Conservation (phyloP, 2,113 vertebrate species). For the Candoia aspera region DNA sequence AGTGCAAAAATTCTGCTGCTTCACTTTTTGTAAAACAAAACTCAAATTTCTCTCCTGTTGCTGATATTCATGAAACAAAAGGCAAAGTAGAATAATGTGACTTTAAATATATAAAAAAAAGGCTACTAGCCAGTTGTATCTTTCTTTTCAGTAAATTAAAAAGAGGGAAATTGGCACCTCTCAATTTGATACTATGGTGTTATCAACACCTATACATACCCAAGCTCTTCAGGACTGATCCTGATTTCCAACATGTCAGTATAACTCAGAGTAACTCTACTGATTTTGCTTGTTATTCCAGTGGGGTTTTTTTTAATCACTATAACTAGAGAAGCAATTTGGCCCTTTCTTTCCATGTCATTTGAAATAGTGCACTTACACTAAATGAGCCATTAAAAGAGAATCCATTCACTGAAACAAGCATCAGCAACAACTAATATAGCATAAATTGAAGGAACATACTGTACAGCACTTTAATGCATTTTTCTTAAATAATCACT, state of each 20-base stretch:
- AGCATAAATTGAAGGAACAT: conserved; percentile 27
- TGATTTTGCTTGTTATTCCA: background rate
- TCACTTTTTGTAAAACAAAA: background rate
- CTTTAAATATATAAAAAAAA: background rate
- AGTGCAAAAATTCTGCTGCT: background rate
- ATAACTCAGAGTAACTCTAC: background rate
- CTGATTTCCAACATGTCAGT: background rate
- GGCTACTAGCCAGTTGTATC: background rate
- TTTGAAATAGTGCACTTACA: conserved; percentile 15
- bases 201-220: background rate
- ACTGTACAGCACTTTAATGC: conserved; percentile 19
- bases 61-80: background rate
- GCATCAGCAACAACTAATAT: conserved; percentile 33
- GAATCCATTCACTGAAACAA: conserved; percentile 31
- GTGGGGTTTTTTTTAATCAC: background rate
- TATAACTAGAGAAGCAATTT: conserved; percentile 13
- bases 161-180: conserved; percentile 13
- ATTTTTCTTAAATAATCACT: conserved; percentile 30
- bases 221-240: conserved; percentile 17
- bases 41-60: background rate
- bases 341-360: conserved; percentile 10
- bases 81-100: background rate
- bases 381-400: conserved; percentile 32
- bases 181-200: conserved; percentile 20
- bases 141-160: conserved; percentile 7